Evolutionary conservation across 2,888 invertebrate species (phyloP), one percentile per base, ranked within the genome.

Genomic region (Litoditis marina): DNA sequence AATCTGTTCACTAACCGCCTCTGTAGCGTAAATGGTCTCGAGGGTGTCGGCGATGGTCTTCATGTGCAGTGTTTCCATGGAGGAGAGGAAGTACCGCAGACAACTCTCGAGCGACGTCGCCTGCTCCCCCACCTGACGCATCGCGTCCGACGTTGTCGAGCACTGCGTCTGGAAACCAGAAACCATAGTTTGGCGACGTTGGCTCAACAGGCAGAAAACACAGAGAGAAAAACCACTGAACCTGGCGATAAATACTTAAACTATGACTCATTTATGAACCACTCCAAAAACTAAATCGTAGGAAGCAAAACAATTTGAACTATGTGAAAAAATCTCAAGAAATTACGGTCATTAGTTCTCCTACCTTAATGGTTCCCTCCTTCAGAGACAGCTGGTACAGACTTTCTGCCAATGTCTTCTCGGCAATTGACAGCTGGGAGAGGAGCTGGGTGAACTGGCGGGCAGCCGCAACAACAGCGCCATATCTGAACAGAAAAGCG

Each of bases 31-130:
- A 67, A 91, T 88, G 60, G 91, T 91, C 66, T 89, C 86, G 73
- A 91, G 85, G 2, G 91, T 95, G 85, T 98, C 96, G 84, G 95
- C 94, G 84, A 98, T 96, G 47, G 95, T 96, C 86, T 94, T 94
- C 86, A 94, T 91, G 85, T 94, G 92, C 79, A 98, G 87, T 22
- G 96, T 98, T 85, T 92, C 91, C 58, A 98, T 90, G 31, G 94
- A 91, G 54, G 92, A 93, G 81, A 92, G 92, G 86, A 98, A 98
- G 87, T 94, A 94, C 84, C 93, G 55, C 22, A 72, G 59, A 30
- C 70, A 72, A 11, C 63, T 62, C 47, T 74, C 72, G n/a, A 74
- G 52, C 2, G 71, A 68, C 8, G 67, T 44, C 2, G 74, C 74
- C 32, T 74, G 74, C 28, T 69, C 71, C 25, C 70, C 69, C 44